phyloP scores from a whole-genome alignment of 2,113 vertebrate genomes.

The Silurus asotus region DNA sequence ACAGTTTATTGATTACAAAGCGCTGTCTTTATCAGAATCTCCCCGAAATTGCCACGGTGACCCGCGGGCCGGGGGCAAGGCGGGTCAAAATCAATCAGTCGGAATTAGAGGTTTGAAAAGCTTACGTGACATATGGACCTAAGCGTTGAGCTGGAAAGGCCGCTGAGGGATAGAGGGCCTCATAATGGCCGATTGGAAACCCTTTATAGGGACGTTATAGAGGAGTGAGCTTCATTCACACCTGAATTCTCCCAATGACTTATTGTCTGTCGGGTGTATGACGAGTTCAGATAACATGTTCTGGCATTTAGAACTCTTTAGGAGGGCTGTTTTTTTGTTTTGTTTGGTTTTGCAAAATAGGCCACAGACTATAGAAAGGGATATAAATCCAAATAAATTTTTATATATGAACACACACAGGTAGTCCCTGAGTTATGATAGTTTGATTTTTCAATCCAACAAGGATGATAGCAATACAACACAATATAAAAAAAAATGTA shows the following conservation, averaged over 20 bases:
- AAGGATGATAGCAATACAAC: no score
- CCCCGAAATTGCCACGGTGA: constrained; percentile 83
- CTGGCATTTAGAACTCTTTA: background rate
- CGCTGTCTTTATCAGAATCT: constrained; percentile 91
- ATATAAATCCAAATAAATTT: background rate
- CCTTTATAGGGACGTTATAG: background rate
- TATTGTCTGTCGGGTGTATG: constrained; percentile 33
- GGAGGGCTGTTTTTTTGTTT: no score
- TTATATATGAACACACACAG: background rate
- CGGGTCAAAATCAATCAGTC: constrained; percentile 91
- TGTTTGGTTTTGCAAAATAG: background rate
- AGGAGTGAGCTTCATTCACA: constrained; percentile 13
- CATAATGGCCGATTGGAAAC: constrained; percentile 36
- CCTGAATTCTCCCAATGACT: background rate
- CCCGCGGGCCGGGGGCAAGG: constrained; percentile 78
- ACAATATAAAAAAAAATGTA: no score
- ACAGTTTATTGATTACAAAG: constrained; percentile 95
- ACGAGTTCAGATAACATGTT: background rate
- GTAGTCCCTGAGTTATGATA: no score
- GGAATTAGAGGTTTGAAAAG: constrained; percentile 51
- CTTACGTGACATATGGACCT: constrained; percentile 49
- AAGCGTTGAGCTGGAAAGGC: constrained; percentile 23
- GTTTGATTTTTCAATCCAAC: no score
- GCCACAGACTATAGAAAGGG: background rate
- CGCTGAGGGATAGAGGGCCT: background rate